Evolutionary conservation across 2,113 vertebrate species (phyloP), one percentile per base, ranked within the genome.

Genomic region (Engystomops pustulosus): DNA sequence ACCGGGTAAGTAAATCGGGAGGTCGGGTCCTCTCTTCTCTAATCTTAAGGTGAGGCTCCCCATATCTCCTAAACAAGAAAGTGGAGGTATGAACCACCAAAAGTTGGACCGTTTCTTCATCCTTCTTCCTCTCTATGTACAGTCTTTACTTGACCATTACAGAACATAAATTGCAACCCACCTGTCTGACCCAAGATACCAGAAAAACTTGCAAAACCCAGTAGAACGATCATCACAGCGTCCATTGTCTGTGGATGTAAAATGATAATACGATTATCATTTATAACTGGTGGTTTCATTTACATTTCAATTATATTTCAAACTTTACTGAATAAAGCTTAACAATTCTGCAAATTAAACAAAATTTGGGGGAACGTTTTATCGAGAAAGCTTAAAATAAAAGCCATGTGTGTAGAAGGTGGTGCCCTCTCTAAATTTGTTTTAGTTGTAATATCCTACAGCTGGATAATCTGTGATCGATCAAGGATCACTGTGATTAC

Each of bases 171-270:
- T 55, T 15, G 34, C 11, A 14, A 58, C 74, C 11, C 41, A 78
- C 75, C 75, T 38, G 51, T 78, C n/a, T 78, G 75, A 41, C 32
- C 36, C 11, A 58, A 23, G 34, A 78, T 15, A 23, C 75, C 51
- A 25, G 75, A 60, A 17, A 78, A 36, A 41, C 49, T 58, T 58
- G 49, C 74, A 58, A 77, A n/a, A n/a, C 38, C 2, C n/a, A 78
- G n/a, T 1, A 78, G 32, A 25, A 78, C 34, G 10, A 78, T 58
- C n/a, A 38, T 60, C 0, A 9, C 25, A n/a, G n/a, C n/a, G 4
- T 23, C 75, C 75, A 78, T 78, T 25, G 18, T 58, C 23, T 18
- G 1, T 41, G 30, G 68, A 76, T 8, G 53, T 36, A 32, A n/a
- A 18, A 32, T 76, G 53, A 36, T 4, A 27, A 27, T 20, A 38